phyloP scores from a whole-genome alignment of 2,888 invertebrate species.

The Hemistola chrysoprasaria region DNA sequence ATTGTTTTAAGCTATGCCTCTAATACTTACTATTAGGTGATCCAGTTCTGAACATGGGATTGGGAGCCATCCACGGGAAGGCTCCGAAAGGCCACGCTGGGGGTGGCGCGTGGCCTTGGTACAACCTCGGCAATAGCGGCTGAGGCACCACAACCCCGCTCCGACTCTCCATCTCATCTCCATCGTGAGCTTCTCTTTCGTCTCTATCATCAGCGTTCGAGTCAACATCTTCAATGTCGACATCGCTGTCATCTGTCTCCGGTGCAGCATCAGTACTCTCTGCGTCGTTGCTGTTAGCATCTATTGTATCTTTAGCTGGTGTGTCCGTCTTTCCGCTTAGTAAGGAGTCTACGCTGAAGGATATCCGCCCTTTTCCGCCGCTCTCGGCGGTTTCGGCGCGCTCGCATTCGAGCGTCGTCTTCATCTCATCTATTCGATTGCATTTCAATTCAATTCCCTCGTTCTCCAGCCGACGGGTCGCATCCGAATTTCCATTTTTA shows the following conservation, averaged over 20 bases:
- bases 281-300: conserved; percentile 65
- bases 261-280: conserved; percentile 62
- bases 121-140: conserved; percentile 84
- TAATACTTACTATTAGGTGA: conserved; percentile 82
- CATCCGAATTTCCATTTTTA: conserved; percentile 28
- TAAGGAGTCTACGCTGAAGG: conserved; percentile 88
- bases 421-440: conserved; percentile 75
- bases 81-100: conserved; percentile 84
- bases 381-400: conserved; percentile 73
- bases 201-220: conserved; percentile 71
- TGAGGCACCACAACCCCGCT: conserved; percentile 86
- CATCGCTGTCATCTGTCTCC: conserved; percentile 73
- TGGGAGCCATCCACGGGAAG: conserved; percentile 85
- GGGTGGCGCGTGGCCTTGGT: conserved; percentile 79
- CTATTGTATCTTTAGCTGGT: conserved; percentile 52
- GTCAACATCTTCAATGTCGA: conserved; percentile 74
- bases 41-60: conserved; percentile 81
- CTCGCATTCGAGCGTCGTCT: conserved; percentile 79
- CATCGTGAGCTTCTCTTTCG: conserved; percentile 67
- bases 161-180: conserved; percentile 68
- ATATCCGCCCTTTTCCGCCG: conserved; percentile 85
- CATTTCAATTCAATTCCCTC: conserved; percentile 50
- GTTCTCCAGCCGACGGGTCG: conserved; percentile 23
- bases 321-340: conserved; percentile 66
- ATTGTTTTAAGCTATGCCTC: conserved; percentile 21